A percentile compares a stretch with the other conserved stretches of the same genome.
Conservation (phyloP, 2,797 vertebrate species). For the Manis javanica region DNA sequence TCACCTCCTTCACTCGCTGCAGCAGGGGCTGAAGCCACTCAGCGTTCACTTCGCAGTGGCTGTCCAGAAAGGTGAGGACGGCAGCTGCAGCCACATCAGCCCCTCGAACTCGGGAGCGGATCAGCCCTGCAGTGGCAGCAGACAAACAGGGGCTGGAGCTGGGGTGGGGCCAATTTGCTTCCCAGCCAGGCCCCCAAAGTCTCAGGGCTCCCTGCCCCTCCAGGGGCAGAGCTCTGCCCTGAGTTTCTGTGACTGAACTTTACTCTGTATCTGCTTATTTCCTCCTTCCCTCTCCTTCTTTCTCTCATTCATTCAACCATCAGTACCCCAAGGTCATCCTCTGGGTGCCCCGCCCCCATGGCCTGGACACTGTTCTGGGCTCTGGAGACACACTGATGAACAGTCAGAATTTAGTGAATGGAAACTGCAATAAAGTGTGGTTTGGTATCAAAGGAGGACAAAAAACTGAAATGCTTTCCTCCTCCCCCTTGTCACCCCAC, state of each 20-base stretch:
- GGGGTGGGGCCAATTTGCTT: background rate
- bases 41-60: constrained; percentile 97
- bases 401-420: background rate
- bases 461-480: background rate
- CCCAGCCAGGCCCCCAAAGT: background rate
- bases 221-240: background rate
- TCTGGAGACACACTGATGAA: background rate
- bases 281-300: background rate
- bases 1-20: constrained; percentile 97
- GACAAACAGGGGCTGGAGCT: background rate
- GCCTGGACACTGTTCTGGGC: background rate
- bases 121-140: constrained; percentile 89
- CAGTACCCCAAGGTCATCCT: background rate
- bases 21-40: constrained; percentile 99
- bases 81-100: constrained; percentile 92
- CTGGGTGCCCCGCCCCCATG: background rate
- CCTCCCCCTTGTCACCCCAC: background rate
- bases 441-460: background rate
- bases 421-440: background rate
- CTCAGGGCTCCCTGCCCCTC: background rate
- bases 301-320: background rate
- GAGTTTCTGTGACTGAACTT: background rate
- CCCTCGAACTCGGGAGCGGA: constrained; percentile 96
- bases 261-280: background rate
- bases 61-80: constrained; percentile 97